Percentiles rank a stretch among this genome's conserved stretches.
Evolutionary conservation across 2,113 vertebrate genomes (phyloP).

Genomic region (Lota lota): DNA sequence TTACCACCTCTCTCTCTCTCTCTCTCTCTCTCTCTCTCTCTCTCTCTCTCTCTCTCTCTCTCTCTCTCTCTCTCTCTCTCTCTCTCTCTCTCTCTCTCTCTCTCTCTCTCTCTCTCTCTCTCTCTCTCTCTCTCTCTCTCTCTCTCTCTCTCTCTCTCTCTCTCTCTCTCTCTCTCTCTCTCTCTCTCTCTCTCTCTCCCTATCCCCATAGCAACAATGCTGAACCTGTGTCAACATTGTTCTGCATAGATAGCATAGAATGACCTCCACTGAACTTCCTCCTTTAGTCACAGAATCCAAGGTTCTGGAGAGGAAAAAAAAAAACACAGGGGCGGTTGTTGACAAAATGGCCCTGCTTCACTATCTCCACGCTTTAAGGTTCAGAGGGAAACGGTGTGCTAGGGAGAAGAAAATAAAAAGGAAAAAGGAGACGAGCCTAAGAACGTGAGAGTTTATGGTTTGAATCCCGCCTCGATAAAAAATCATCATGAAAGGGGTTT

Average conservation of each 20-base stretch:
- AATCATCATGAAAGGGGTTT: slow-evolving; percentile 31
- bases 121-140: slow-evolving; percentile 8
- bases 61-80: slow-evolving; percentile 16
- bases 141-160: background rate
- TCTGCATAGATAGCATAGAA: too few relatives aligned
- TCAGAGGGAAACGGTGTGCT: background rate
- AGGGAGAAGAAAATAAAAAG: too few relatives aligned
- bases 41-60: slow-evolving; percentile 14
- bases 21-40: background rate
- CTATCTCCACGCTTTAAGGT: background rate
- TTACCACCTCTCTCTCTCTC: slow-evolving; percentile 5
- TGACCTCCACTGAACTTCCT: too few relatives aligned
- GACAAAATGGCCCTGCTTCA: too few relatives aligned
- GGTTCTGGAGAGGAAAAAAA: too few relatives aligned
- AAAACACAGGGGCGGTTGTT: too few relatives aligned
- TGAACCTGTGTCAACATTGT: background rate
- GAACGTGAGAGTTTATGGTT: background rate
- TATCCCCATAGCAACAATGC: background rate
- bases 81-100: slow-evolving; percentile 10
- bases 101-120: background rate
- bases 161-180: slow-evolving; percentile 7
- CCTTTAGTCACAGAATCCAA: too few relatives aligned
- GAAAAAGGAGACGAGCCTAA: background rate
- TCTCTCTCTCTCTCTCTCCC: background rate
- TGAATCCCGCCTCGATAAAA: slow-evolving; percentile 18